Base-by-base conservation (phyloP, 2,888 invertebrate genomes). In the Odontocolon sp. region DNA sequence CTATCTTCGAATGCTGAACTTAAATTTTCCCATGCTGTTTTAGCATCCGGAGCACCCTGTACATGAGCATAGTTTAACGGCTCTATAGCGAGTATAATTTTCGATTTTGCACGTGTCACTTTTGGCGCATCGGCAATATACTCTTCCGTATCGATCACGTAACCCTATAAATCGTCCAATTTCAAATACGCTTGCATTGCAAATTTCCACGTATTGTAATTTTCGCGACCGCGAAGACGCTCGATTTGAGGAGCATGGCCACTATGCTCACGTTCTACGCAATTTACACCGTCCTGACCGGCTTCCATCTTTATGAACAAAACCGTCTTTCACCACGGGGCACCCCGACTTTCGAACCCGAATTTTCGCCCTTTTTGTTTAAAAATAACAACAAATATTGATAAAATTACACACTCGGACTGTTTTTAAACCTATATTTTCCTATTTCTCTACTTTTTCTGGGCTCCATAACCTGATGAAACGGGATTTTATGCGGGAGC, bases 1-100 rank as follows among this genome's bases (percentile, higher is more conserved):
- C 77, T 73, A 59, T 88, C 87, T 45, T 87, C 80, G 70, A 86
- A 87, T 0, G 81, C 77, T 8, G 38, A 67, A 66, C 75, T 42
- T 3, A 85, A 64, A 14, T 76, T 84, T 1, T 83, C 71, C 86
- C 86, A 88, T 8, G 74, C 80, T 31, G 83, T 82, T 68, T 84
- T 84, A 2, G 85, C 81, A 2, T 78, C 79, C 2, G 42, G 64
- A 8, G 82, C 77, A 14, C 77, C 61, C 56, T 83, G 79, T 9
- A 88, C 78, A 56, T 87, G 83, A 1, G 82, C 79, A 70, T 83
- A 84, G 63, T 82, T 82, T 14, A 81, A 63, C 2, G 82, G 81
- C 11, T 85, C 82, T 5, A 85, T 73, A 8, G 74, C 63, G n/a
- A 85, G 40, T 52, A 80, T 81, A 4, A 86, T 81, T 77, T 82